A percentile compares a stretch with the other conserved stretches of the same genome.
These are phyloP conservation scores for Chloroceryle amazona DNA, from an alignment of 2,797 vertebrate species.

Conservation along the genomic window DNA sequence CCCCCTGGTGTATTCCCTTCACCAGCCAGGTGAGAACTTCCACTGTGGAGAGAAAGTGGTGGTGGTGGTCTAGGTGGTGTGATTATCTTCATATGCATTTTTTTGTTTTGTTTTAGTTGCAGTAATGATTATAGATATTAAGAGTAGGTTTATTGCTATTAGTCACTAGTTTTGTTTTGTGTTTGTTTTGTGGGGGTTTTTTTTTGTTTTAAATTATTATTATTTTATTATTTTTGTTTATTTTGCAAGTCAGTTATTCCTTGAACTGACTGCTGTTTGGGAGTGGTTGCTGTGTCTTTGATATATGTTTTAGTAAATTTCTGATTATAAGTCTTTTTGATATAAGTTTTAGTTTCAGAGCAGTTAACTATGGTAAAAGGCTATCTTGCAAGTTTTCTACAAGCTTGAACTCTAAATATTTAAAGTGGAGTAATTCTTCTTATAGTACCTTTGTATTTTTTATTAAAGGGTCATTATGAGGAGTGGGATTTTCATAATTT, in stretches of 20 bases:
- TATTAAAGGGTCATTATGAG: background rate
- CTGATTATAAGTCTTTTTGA: background rate
- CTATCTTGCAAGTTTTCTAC: background rate
- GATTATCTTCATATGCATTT: background rate
- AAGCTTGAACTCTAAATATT: background rate
- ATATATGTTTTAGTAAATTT: background rate
- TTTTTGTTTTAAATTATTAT: background rate
- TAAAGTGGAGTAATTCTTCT: background rate
- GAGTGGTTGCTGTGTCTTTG: background rate
- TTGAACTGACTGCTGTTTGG: background rate
- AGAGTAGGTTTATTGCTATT: background rate
- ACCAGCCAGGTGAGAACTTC: background rate
- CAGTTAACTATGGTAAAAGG: background rate
- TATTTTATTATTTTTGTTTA: background rate
- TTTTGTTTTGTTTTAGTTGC: background rate
- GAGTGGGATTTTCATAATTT: background rate
- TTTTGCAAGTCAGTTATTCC: background rate
- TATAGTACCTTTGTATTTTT: background rate
- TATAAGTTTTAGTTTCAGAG: background rate
- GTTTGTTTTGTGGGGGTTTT: too few species aligned
- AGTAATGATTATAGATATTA: background rate
- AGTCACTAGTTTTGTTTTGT: background rate
- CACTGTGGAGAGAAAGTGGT: background rate
- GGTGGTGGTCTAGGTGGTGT: background rate
- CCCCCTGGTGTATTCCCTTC: rapidly evolving